Base-by-base conservation (phyloP, 2,797 vertebrate species). In the Periparus ater region DNA sequence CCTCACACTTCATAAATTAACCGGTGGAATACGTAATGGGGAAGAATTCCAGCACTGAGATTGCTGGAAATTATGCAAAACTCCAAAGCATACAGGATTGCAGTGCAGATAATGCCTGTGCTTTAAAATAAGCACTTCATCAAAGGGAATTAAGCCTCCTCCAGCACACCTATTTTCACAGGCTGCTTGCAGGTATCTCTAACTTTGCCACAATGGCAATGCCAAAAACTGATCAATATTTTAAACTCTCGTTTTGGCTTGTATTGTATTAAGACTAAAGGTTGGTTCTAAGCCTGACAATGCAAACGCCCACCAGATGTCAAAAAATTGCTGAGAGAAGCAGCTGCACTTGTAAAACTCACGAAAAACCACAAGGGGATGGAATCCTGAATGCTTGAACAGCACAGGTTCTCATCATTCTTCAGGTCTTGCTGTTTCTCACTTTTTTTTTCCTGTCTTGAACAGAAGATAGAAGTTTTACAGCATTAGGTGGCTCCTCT, bases 1-100 rank as follows among this genome's bases (percentile, higher is more conserved):
- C 88, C 90, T 96, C 75, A 62, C 92, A 96, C 93, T 95, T 95
- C 91, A 96, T 97, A 97, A 97, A 97, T 97, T 97, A 97, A 83
- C 84, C 88, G 66, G 89, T 2, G 0, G 96, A 96, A 97, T 93
- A 77, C 7, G 11, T 94, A 97, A 97, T 87, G 58, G 82, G 66
- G 53, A 75, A 68, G 88, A 53, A 92, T 45, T 45, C 85, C 91
- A 94, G 83, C 85, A 13, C 53, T 19, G 48, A 93, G 81, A 92
- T 92, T 90, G 83, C 76, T 89, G 54, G 62, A 92, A 96, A 95
- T 95, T 96, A 96, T 95, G 85, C 91, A 96, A 95, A 96, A 94
- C 83, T 93, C 88, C 73, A 88, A 85, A 74, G 92, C 51, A 47
- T 60, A 77, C 90, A 79, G 85, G 77, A 79, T 42, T 93, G 84